Base-by-base conservation (phyloP, 2,113 vertebrate genomes). In the Istiophorus platypterus region DNA sequence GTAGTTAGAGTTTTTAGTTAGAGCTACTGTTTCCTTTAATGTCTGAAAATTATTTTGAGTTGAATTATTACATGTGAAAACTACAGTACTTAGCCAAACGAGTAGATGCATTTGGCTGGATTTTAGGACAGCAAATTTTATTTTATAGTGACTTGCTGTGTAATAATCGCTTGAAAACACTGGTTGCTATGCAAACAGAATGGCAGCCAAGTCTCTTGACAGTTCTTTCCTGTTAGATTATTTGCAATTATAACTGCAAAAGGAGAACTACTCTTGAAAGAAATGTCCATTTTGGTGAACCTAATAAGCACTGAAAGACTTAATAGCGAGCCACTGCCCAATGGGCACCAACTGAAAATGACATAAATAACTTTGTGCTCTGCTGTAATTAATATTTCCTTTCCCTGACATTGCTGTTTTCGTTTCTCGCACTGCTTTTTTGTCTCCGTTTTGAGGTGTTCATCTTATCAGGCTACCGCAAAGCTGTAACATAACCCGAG, bases 381-480 rank as follows among this genome's bases (percentile, higher is more conserved):
- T 31, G 45, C 24, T 41, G 18, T 42, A 14, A 1, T 1, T 82
- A n/a, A n/a, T n/a, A n/a, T n/a, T n/a, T n/a, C n/a, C 68, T 85
- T 74, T 80, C 75, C 64, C 61, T 88, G 76, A 59, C 45, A 8
- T 27, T 47, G 71, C 65, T 75, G 65, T 57, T 63, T 82, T 64
- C 56, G 71, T 51, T 63, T 59, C 66, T 78, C 66, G 41, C 49
- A 3, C 9, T 57, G 75, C 52, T 76, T 76, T 57, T 76, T 67
- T 52, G 18, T 57, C 58, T 61, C n/a, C 61, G 63, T 72, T 92
- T 89, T 80, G 62, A 82, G 78, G 74, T 49, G 59, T 65, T 78
- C 37, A 5, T 81, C 88, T 89, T 80, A 92, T 91, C 87, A 68
- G 69, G 52, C 90, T 77, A 84, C 90, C 85, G 84, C 66, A 84